phyloP scores from a whole-genome alignment of 1,140 invertebrate genomes.

The Caenorhabditis latens region DNA sequence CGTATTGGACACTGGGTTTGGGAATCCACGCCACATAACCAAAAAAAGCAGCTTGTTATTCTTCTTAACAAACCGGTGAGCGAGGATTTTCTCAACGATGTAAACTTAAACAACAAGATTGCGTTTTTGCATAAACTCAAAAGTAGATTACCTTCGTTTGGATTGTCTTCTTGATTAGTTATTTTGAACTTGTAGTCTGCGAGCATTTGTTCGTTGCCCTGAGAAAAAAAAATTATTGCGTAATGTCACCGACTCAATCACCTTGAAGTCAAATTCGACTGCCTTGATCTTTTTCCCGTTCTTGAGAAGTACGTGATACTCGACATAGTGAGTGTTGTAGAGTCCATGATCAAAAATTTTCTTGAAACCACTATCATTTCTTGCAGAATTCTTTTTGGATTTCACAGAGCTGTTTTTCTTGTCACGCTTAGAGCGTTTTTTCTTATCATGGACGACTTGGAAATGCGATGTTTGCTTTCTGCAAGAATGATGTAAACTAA shows the following conservation, averaged over 20 bases:
- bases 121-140: background rate
- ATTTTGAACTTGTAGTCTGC: constrained; percentile 4
- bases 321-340: constrained; percentile 27
- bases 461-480: background rate
- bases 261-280: constrained; percentile 7
- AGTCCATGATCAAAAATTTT: constrained; percentile 12
- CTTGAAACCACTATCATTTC: background rate
- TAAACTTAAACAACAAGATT: background rate
- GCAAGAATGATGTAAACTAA: background rate
- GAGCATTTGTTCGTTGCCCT: background rate
- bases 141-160: background rate
- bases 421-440: background rate
- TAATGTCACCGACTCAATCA: background rate
- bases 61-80: background rate
- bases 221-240: background rate
- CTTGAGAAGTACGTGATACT: background rate
- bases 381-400: background rate
- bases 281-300: constrained; percentile 21
- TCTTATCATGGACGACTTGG: background rate
- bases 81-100: constrained; percentile 14
- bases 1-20: constrained; percentile 13
- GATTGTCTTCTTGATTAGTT: background rate
- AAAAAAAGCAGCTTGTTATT: background rate
- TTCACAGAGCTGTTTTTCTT: background rate
- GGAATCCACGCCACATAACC: constrained; percentile 19